phyloP scores from a whole-genome alignment of 2,888 invertebrate species.

The Cephus pygmeus region DNA sequence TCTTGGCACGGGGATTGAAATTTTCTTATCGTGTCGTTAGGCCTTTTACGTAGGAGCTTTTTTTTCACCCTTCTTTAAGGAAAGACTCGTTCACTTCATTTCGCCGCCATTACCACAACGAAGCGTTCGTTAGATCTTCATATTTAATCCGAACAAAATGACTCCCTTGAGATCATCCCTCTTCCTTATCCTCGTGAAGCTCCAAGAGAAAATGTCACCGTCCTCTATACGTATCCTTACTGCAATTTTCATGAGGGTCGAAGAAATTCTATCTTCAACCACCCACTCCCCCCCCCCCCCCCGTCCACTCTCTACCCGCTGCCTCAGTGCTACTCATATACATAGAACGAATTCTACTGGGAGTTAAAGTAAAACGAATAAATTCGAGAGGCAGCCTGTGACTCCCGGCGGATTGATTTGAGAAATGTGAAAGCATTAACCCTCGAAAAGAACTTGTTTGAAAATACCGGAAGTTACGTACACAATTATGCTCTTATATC shows the following conservation, averaged over 20 bases:
- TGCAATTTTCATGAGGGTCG: not conserved
- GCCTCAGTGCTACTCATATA: not conserved
- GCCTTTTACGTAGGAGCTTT: not conserved
- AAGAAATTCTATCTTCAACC: not conserved
- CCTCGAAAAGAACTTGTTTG: not conserved
- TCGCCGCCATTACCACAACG: not conserved
- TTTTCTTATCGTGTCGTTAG: not conserved
- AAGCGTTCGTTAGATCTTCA: slow-evolving; percentile 47
- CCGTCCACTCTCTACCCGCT: not conserved
- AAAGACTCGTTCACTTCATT: not conserved
- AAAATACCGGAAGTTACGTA: not conserved
- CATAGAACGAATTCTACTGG: not conserved
- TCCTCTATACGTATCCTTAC: not conserved
- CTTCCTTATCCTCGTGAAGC: not conserved
- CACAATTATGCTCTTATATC: not conserved
- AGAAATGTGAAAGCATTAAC: not conserved
- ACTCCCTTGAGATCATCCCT: not conserved
- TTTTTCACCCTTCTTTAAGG: not conserved
- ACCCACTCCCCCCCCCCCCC: too few relatives aligned
- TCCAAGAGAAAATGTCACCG: not conserved
- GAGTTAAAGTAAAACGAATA: not conserved
- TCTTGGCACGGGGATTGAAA: not conserved
- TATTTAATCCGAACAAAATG: slow-evolving; percentile 50
- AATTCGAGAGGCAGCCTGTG: not conserved
- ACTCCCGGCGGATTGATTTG: not conserved